These are phyloP conservation scores for Gymnothorax javanicus DNA, from an alignment of 2,797 vertebrate species.

Conservation along the genomic window DNA sequence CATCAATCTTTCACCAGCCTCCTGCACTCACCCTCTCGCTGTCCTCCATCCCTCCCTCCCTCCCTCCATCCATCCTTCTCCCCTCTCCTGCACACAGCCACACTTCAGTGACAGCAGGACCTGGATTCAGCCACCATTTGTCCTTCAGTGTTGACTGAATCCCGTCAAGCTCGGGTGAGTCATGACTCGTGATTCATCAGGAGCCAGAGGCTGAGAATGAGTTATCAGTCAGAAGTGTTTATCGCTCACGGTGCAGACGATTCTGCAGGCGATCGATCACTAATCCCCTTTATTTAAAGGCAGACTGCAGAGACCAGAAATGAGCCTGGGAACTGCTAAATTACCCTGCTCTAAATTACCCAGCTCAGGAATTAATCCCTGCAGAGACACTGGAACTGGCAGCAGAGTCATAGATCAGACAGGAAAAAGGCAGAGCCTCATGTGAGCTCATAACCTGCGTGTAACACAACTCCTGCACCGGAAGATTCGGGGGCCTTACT, in stretches of 20 bases:
- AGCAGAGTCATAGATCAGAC: background rate
- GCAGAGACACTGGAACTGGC: background rate
- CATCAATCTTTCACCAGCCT: constrained; percentile 28
- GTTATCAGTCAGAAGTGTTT: background rate
- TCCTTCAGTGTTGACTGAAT: background rate
- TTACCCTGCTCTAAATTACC: background rate
- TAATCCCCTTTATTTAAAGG: constrained; percentile 15
- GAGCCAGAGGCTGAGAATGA: background rate
- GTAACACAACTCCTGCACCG: background rate
- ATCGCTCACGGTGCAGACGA: background rate
- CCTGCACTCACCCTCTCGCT: constrained; percentile 21
- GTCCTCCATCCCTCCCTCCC: constrained; percentile 52
- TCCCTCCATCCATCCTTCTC: constrained; percentile 23
- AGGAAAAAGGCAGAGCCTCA: background rate
- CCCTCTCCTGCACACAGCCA: background rate
- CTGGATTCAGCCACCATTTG: background rate
- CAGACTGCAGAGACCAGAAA: background rate
- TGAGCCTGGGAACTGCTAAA: background rate
- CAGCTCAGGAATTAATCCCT: background rate
- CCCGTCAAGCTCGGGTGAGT: background rate
- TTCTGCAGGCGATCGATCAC: background rate
- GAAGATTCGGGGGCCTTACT: constrained; percentile 73
- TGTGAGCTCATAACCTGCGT: background rate
- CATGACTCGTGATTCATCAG: background rate
- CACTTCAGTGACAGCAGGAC: background rate